Conservation (phyloP, 2,797 vertebrate genomes). For the Catamblyrhynchus diadema region DNA sequence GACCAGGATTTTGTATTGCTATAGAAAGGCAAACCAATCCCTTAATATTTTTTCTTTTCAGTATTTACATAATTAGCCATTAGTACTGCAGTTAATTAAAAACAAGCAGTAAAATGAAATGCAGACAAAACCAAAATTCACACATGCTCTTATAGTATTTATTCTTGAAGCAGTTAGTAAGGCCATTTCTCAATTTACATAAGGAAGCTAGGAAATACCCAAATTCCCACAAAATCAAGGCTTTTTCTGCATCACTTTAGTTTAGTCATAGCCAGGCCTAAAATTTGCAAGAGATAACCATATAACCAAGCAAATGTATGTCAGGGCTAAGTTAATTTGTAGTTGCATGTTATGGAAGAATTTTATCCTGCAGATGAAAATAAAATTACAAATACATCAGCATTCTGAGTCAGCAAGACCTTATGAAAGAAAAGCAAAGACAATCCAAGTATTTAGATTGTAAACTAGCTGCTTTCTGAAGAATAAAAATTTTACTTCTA, state of each 20-base stretch:
- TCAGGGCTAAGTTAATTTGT: neutral
- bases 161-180: neutral
- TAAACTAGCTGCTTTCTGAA: neutral
- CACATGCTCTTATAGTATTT: neutral
- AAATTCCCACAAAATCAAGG: neutral
- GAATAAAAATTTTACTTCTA: neutral
- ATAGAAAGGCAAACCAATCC: neutral
- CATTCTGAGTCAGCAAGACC: neutral
- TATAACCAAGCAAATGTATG: neutral
- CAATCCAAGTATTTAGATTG: neutral
- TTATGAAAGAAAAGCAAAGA: neutral
- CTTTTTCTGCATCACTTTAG: neutral
- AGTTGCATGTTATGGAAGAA: neutral
- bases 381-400: conserved; percentile 5
- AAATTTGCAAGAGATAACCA: neutral
- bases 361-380: neutral
- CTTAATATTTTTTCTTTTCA: neutral
- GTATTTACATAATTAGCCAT: neutral
- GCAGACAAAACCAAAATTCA: neutral
- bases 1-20: neutral
- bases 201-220: neutral
- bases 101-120: neutral
- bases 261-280: neutral
- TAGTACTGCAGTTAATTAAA: neutral
- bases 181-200: neutral